These are phyloP conservation scores for Desmophyllum pertusum DNA, from an alignment of 92 coral and sea anemone genomes.

Conservation along the genomic window DNA sequence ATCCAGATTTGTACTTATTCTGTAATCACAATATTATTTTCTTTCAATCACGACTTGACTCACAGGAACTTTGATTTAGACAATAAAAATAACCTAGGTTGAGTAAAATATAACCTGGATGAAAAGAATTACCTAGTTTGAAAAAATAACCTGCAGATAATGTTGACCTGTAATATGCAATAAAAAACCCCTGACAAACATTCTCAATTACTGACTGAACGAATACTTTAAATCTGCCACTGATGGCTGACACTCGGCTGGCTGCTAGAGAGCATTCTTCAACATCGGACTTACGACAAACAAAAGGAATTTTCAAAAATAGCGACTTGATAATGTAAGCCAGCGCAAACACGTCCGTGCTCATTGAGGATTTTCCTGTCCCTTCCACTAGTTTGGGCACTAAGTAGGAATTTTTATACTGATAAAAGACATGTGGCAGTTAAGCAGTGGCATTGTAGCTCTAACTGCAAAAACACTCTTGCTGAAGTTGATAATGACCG, in stretches of 20 bases:
- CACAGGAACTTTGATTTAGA: too few relatives aligned
- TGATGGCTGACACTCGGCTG: background rate
- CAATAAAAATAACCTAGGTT: too few relatives aligned
- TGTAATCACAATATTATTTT: too few relatives aligned
- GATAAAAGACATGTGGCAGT: background rate
- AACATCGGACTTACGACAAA: background rate
- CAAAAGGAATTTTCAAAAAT: background rate
- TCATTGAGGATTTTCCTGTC: background rate
- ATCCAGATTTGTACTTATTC: too few relatives aligned
- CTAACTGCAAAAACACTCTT: background rate
- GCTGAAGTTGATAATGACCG: slow-evolving; percentile 11
- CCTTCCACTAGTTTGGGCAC: background rate
- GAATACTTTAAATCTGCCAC: too few relatives aligned
- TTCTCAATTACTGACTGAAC: too few relatives aligned
- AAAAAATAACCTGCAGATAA: too few relatives aligned
- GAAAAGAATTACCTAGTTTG: too few relatives aligned
- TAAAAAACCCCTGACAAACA: too few relatives aligned
- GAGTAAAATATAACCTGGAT: too few relatives aligned
- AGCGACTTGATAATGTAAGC: background rate
- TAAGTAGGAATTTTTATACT: background rate
- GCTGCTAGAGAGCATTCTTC: background rate
- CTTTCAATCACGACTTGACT: too few relatives aligned
- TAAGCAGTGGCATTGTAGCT: slow-evolving; percentile 3
- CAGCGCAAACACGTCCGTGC: background rate
- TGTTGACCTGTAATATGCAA: too few relatives aligned